A percentile compares a stretch with the other conserved stretches of the same genome.
phyloP scores from a whole-genome alignment of 2,888 invertebrate species.

The Germaria angustata region DNA sequence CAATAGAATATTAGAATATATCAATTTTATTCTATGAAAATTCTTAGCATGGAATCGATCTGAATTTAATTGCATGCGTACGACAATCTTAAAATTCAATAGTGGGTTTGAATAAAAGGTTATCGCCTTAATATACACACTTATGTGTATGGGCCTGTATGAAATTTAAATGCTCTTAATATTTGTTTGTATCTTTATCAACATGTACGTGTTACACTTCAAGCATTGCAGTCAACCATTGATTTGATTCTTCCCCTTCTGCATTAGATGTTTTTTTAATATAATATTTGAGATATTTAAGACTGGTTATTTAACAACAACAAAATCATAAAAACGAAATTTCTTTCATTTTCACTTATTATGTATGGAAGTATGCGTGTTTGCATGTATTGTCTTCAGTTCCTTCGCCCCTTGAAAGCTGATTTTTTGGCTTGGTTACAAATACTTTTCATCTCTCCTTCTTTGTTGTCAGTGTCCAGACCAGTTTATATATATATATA shows the following conservation, averaged over 20 bases:
- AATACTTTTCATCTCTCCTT: constrained; percentile 31
- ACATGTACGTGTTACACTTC: constrained; percentile 60
- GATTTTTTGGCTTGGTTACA: constrained; percentile 42
- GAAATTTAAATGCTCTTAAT: too few species aligned
- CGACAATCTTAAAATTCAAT: too few species aligned
- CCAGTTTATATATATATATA: background rate
- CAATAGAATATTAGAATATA: too few species aligned
- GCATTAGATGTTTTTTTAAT: constrained; percentile 17
- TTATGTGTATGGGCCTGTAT: too few species aligned
- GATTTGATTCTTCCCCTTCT: constrained; percentile 44
- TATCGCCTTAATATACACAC: background rate
- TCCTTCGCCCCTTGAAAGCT: constrained; percentile 27
- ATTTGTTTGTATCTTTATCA: constrained; percentile 44
- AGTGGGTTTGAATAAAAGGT: background rate
- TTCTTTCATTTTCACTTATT: constrained; percentile 14
- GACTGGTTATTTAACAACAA: constrained; percentile 54
- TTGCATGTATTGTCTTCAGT: too few species aligned
- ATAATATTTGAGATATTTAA: constrained; percentile 17
- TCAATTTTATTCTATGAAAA: too few species aligned
- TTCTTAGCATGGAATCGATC: too few species aligned
- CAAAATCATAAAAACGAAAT: constrained; percentile 36
- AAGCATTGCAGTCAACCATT: constrained; percentile 48
- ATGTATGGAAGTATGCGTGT: too few species aligned
- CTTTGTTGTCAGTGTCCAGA: constrained; percentile 13
- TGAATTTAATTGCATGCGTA: too few species aligned